Base-by-base conservation (phyloP, 2,888 invertebrate species). In the Smittia aterrima region DNA sequence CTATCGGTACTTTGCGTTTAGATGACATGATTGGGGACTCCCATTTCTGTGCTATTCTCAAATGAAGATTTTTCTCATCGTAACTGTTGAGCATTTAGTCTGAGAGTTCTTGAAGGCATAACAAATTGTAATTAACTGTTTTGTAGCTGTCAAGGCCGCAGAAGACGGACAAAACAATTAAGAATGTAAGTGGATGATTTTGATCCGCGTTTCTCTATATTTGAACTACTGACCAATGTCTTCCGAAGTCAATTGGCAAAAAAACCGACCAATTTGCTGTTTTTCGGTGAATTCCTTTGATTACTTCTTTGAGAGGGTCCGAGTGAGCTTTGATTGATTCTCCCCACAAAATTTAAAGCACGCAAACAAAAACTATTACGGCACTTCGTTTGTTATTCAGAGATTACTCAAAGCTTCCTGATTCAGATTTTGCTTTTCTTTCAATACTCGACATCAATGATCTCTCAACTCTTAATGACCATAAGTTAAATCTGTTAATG, bases 191-290 rank as follows among this genome's bases (percentile, higher is more conserved):
- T n/a, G 2, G 20, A 58, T 22, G 58, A 22, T 22, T 7, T 58
- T 22, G 18, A 6, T 58, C 22, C n/a, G 3, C 58, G 58, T 18
- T 58, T 22, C n/a, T 7, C 58, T 13, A 3, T 58, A 18, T 58
- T 58, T 58, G 22, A 58, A 18, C 22, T 20, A 58, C 58, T 22
- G 22, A 58, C 20, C 58, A 58, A 58, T 58, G 58, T 58, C 58
- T 58, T 58, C 22, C 9, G 9, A 58, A 2, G 1, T 58, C 9
- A 58, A 11, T 18, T 20, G 58, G 20, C 18, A 58, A 58, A 58
- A 58, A 58, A 22, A 22, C 9, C 58, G 20, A 58, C 58, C n/a
- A 58, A 58, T 58, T 58, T 58, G 58, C 58, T 58, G 58, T 2
- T 58, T 58, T 20, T 58, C 58, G 58, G 58, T 18, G 13, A 11